Conservation (phyloP, 2,888 invertebrate genomes). For the Malthinus flaveolus region DNA sequence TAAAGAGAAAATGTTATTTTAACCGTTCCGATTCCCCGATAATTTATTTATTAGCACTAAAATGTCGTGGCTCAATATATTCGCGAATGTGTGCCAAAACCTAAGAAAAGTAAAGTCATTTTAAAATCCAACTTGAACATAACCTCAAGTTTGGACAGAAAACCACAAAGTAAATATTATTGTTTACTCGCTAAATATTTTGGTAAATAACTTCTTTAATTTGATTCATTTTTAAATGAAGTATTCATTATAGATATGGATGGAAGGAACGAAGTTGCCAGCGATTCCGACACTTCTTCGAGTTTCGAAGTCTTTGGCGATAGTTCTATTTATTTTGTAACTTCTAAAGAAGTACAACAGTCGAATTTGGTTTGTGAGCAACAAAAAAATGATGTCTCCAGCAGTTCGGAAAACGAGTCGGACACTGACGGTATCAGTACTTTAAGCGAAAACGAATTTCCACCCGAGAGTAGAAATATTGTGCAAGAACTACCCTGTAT, state of each 20-base stretch:
- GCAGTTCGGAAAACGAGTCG: conserved; percentile 26
- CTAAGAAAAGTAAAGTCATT: too few relatives aligned
- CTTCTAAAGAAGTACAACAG: conserved; percentile 8
- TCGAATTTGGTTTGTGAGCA: conserved; percentile 25
- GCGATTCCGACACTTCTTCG: not conserved
- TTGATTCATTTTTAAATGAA: not conserved
- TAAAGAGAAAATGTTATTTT: too few relatives aligned
- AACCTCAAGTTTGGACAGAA: too few relatives aligned
- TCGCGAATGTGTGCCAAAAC: too few relatives aligned
- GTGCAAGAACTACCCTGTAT: not conserved
- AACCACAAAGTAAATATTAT: not conserved
- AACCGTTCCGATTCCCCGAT: too few relatives aligned
- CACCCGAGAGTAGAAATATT: conserved; percentile 3
- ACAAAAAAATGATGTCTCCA: conserved; percentile 19
- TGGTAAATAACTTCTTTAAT: not conserved
- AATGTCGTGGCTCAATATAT: too few relatives aligned
- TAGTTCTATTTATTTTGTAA: conserved; percentile 24
- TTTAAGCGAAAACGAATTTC: conserved; percentile 35
- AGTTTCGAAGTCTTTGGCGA: not conserved
- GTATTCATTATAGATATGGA: conserved; percentile 4
- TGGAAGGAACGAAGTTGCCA: not conserved
- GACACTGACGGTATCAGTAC: conserved; percentile 36
- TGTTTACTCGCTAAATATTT: not conserved
- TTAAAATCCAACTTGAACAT: too few relatives aligned
- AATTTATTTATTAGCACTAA: too few relatives aligned